Conservation (phyloP, 2,113 vertebrate species). For the Saimiri boliviensis region DNA sequence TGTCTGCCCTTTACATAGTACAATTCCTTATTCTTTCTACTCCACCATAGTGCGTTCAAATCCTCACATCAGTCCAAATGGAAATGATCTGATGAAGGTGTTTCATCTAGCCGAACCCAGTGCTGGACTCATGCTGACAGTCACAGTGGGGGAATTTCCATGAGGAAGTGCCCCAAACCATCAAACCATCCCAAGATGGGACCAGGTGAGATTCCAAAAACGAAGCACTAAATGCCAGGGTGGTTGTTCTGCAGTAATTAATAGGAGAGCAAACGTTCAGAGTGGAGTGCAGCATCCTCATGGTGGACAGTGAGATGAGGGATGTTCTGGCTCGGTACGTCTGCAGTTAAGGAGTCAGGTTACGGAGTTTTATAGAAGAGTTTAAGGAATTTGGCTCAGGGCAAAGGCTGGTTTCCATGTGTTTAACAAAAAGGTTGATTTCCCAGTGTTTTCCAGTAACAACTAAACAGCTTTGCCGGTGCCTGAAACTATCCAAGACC, state of each 20-base stretch:
- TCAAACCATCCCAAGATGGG: background rate
- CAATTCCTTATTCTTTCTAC: background rate
- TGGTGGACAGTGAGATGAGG: background rate
- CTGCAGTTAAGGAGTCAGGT: background rate
- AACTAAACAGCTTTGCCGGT: background rate
- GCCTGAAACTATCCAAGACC: background rate
- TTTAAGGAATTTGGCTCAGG: background rate
- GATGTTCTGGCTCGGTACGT: background rate
- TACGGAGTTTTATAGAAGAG: background rate
- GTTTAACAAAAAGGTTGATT: constrained; percentile 4
- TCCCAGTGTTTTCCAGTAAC: background rate
- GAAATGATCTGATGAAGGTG: background rate
- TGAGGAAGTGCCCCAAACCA: background rate
- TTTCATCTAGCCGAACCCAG: background rate
- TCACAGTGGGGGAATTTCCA: background rate
- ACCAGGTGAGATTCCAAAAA: background rate
- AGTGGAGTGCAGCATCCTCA: background rate
- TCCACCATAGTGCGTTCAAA: background rate
- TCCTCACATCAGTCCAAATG: background rate
- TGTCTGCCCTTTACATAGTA: background rate
- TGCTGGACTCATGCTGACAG: background rate
- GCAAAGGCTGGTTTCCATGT: background rate
- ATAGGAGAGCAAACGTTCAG: background rate
- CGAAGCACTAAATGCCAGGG: background rate
- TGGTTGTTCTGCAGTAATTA: background rate